Evolutionary conservation across 2,797 vertebrate genomes (phyloP).

Genomic region (Gephyroberyx darwinii): DNA sequence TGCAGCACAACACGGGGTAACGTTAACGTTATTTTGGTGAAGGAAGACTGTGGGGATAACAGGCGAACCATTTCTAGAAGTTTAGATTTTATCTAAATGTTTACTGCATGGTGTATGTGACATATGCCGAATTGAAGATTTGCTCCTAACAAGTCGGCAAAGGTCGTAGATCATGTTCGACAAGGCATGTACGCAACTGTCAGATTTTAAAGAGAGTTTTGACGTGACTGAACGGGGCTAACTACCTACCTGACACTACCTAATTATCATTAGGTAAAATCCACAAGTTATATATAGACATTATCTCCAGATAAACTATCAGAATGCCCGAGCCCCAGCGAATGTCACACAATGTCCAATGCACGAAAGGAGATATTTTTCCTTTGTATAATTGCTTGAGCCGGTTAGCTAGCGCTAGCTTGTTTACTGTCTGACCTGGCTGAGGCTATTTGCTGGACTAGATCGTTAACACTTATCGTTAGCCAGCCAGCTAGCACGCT

Average conservation of each 20-base stretch:
- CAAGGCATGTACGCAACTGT: not conserved
- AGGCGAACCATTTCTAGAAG: too few species aligned
- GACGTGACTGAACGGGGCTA: not conserved
- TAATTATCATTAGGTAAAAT: not conserved
- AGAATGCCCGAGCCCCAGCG: too few species aligned
- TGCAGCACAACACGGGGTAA: too few species aligned
- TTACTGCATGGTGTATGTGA: not conserved
- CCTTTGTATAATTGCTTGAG: not conserved
- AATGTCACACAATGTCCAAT: not conserved
- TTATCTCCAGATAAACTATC: not conserved
- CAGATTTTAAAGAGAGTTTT: constrained; percentile 14
- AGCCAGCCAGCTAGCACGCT: constrained; percentile 55
- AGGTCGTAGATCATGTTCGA: not conserved
- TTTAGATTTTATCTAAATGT: too few species aligned
- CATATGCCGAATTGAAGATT: not conserved
- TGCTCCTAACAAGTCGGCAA: not conserved
- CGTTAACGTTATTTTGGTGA: too few species aligned
- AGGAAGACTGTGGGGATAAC: too few species aligned
- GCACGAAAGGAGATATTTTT: fast-evolving
- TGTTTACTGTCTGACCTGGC: constrained; percentile 17
- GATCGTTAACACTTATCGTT: constrained; percentile 17
- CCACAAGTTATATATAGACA: not conserved
- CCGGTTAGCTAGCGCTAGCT: not conserved
- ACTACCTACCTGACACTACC: not conserved
- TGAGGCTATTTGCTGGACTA: constrained; percentile 60